Conservation (phyloP, 2,113 vertebrate species). For the Corythornis cristatus region DNA sequence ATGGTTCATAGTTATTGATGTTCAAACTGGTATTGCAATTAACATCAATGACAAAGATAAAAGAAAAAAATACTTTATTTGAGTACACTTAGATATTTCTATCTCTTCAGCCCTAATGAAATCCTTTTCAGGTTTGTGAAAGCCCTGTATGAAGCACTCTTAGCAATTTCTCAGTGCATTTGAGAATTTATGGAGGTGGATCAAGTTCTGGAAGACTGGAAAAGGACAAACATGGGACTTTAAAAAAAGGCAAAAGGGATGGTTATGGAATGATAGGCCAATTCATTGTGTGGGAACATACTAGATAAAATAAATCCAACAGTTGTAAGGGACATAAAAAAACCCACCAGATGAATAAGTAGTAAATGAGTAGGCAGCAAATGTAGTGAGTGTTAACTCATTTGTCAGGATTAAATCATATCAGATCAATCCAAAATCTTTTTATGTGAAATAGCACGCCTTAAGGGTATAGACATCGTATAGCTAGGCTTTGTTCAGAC, state of each 20-base stretch:
- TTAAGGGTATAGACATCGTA: not conserved
- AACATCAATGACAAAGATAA: not conserved
- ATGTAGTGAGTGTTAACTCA: constrained; percentile 32
- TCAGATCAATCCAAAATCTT: constrained; percentile 32
- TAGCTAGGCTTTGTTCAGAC: constrained; percentile 13
- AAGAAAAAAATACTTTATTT: not conserved
- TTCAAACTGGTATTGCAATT: not conserved
- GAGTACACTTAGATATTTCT: not conserved
- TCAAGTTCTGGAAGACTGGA: not conserved
- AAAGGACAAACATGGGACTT: not conserved
- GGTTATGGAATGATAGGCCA: not conserved
- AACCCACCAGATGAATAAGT: constrained; percentile 3
- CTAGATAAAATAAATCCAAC: not conserved
- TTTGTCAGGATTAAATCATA: constrained; percentile 48
- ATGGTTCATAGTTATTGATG: not conserved
- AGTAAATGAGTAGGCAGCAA: constrained; percentile 15
- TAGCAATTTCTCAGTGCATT: not conserved
- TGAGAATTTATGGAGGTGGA: not conserved
- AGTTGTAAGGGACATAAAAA: not conserved
- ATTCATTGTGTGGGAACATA: not conserved
- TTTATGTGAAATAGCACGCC: not conserved
- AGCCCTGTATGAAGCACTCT: not conserved
- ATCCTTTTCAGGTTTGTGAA: not conserved
- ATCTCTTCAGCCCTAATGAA: not conserved
- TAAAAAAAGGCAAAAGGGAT: not conserved